Evolutionary conservation across 1,140 invertebrate genomes (phyloP).

Genomic region (Ectropis grisescens): DNA sequence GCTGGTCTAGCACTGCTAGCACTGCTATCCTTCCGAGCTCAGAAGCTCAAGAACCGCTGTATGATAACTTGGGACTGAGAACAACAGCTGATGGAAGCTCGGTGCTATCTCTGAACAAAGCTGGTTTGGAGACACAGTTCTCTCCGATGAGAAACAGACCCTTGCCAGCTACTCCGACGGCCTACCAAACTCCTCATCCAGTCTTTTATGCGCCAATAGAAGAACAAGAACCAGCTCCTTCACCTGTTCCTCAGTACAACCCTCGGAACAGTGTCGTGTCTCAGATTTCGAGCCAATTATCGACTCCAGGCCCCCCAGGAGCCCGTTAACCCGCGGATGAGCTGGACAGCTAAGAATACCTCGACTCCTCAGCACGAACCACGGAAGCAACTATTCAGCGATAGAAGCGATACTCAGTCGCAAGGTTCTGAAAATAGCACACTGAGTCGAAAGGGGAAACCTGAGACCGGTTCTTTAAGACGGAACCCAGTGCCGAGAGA

Average conservation of each 20-base stretch:
- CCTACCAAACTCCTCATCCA: constrained; percentile 50
- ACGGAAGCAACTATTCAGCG: constrained; percentile 39
- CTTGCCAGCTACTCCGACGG: constrained; percentile 71
- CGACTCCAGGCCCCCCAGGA: constrained; percentile 54
- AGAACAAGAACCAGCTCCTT: constrained; percentile 71
- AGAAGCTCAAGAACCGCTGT: constrained; percentile 79
- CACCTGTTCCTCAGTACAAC: constrained; percentile 37
- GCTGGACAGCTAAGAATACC: constrained; percentile 64
- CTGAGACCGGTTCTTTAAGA: constrained; percentile 55
- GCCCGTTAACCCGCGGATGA: constrained; percentile 49
- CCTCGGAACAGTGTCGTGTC: constrained; percentile 51
- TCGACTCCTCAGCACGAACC: constrained; percentile 55
- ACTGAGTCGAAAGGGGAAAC: constrained; percentile 48
- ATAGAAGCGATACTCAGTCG: constrained; percentile 28
- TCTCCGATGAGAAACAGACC: constrained; percentile 73
- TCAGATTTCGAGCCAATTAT: constrained; percentile 39
- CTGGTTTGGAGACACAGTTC: constrained; percentile 55
- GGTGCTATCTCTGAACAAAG: constrained; percentile 80
- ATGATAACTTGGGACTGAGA: constrained; percentile 85
- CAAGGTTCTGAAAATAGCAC: constrained; percentile 39
- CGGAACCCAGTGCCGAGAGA: constrained; percentile 32
- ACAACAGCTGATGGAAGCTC: constrained; percentile 90
- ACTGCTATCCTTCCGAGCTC: constrained; percentile 70
- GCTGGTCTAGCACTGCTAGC: constrained; percentile 80
- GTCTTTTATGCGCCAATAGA: constrained; percentile 75